Evolutionary conservation across 2,797 vertebrate genomes (phyloP), one percentile per base, ranked within the genome.

Genomic region (Chloroceryle amazona): DNA sequence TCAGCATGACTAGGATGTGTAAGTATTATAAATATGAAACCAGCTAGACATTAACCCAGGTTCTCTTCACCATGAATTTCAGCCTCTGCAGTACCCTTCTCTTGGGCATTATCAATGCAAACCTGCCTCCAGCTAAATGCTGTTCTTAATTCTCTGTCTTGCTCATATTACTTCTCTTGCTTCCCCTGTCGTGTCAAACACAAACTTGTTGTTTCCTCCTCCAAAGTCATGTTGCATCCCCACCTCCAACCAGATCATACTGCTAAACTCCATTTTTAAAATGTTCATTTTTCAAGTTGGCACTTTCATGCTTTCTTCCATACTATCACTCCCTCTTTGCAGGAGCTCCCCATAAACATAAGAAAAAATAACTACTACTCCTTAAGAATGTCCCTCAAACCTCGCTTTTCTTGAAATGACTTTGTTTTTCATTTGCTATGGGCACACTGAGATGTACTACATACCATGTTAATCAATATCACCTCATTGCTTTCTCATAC

Each of bases 291-390:
- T 95, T 96, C 96, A 97, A 95, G 57, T 58, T 96, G 95, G 86
- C 95, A 96, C 65, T 95, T 97, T 94, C 89, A 95, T 94, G 92
- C 26, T 89, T 97, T 96, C 84, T 96, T 72, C 95, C 75, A 89
- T 95, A 87, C 75, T 67, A 91, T 87, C 94, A 89, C 94, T 96
- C 92, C 90, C 84, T 94, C 68, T 87, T 89, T 78, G 55, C 81
- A 89, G 89, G 75, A 95, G 68, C 75, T 93, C 62, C 89, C 84
- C 84, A 93, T 97, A 97, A 96, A 96, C 94, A 82, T 44, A 51
- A 87, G 91, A 75, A 87, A 95, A 96, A 97, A 92, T 92, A 91
- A 95, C 89, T 92, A 35, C 63, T 89, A n/a, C 92, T 97, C 83
- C 93, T 93, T 86, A 90, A 82, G 92, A 80, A 82, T 49, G 83